Conservation (phyloP, 2,797 vertebrate species). For the Myotis myotis region DNA sequence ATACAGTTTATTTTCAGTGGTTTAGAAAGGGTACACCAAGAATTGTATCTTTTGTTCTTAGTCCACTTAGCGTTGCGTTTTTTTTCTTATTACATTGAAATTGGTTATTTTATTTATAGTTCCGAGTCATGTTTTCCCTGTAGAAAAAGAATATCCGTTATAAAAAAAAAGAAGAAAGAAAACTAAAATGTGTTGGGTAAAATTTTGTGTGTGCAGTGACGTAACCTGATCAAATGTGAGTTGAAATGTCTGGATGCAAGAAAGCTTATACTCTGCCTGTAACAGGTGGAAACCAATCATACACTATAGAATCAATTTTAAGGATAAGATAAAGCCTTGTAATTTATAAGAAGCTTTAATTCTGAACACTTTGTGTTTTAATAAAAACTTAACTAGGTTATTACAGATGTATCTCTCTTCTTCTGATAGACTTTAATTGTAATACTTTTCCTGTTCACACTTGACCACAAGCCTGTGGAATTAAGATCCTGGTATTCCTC, state of each 20-base stretch:
- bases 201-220: conserved; percentile 69
- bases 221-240: conserved; percentile 76
- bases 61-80: conserved; percentile 66
- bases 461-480: conserved; percentile 77
- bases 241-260: conserved; percentile 74
- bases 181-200: conserved; percentile 55
- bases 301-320: conserved; percentile 62
- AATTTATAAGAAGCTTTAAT: conserved; percentile 32
- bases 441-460: conserved; percentile 75
- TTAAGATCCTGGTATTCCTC: conserved; percentile 80
- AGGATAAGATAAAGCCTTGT: conserved; percentile 69
- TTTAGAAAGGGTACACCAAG: conserved; percentile 77
- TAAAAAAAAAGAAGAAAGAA: conserved; percentile 34
- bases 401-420: conserved; percentile 62
- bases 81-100: conserved; percentile 77
- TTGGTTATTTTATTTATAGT: conserved; percentile 73
- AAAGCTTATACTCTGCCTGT: conserved; percentile 70
- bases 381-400: conserved; percentile 44
- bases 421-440: conserved; percentile 58
- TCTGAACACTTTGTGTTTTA: conserved; percentile 62
- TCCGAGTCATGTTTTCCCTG: conserved; percentile 61
- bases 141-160: conserved; percentile 60
- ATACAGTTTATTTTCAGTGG: conserved; percentile 82
- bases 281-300: conserved; percentile 82
- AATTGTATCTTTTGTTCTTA: conserved; percentile 82